These are phyloP conservation scores for Daubentonia madagascariensis DNA, from an alignment of 2,113 vertebrate genomes.

Conservation along the genomic window DNA sequence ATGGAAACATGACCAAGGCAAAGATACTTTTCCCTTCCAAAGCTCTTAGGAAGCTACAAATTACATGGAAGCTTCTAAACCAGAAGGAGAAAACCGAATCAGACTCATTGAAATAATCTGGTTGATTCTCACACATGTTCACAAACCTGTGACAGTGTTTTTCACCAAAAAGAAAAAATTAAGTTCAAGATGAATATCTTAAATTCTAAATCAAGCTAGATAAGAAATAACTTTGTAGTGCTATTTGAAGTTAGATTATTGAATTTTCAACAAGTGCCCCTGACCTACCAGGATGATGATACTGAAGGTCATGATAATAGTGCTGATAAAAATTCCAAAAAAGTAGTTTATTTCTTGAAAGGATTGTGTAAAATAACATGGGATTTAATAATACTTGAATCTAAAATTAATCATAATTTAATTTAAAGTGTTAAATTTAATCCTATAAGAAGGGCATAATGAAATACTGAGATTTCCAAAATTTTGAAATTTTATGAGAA, in stretches of 20 bases:
- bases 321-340: background rate
- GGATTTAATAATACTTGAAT: background rate
- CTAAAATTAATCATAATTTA: background rate
- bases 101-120: slow-evolving; percentile 11
- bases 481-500: background rate
- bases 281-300: background rate
- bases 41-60: background rate
- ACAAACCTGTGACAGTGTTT: background rate
- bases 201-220: background rate
- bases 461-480: background rate
- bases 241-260: background rate
- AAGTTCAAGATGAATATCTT: background rate
- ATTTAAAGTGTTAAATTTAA: background rate
- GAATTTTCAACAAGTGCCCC: background rate
- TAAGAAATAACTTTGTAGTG: slow-evolving; percentile 1
- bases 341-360: background rate
- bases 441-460: background rate
- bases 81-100: background rate
- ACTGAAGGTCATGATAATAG: background rate
- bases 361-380: background rate
- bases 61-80: background rate
- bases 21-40: background rate
- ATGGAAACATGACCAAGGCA: background rate
- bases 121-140: background rate
- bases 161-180: background rate